A percentile compares a stretch with the other conserved stretches of the same genome.
Evolutionary conservation across 2,797 vertebrate genomes (phyloP).

Genomic region (Labeo calbasu): DNA sequence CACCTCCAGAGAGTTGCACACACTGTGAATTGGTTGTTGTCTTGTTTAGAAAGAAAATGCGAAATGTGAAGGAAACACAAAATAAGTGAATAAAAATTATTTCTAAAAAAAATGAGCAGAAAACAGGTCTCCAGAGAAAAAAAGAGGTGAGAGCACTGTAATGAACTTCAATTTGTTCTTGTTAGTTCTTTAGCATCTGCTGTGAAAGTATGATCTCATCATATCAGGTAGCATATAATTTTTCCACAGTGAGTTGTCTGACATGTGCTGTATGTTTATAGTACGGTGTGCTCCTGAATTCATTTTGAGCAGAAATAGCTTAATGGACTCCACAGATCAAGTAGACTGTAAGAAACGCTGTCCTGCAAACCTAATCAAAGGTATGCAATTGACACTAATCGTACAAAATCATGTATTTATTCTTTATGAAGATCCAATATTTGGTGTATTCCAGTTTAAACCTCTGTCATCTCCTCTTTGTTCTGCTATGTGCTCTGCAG

Average conservation of each 20-base stretch:
- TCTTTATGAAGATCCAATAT: too few relatives aligned
- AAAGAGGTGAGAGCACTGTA: constrained; percentile 29
- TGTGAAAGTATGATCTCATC: not conserved
- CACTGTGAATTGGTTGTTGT: not conserved
- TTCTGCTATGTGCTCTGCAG: too few relatives aligned
- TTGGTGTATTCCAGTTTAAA: too few relatives aligned
- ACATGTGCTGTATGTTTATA: not conserved
- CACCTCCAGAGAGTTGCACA: not conserved
- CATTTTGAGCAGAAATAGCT: not conserved
- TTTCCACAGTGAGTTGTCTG: not conserved
- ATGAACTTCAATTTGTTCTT: not conserved
- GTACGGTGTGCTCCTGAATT: not conserved
- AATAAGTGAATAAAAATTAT: not conserved
- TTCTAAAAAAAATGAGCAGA: not conserved
- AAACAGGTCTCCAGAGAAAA: not conserved
- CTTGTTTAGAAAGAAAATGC: not conserved
- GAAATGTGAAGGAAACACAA: not conserved
- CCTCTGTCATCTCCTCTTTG: too few relatives aligned
- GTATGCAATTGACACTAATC: too few relatives aligned
- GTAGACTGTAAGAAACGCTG: not conserved
- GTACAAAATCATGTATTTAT: too few relatives aligned
- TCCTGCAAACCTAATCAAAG: not conserved
- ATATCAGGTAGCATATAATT: not conserved
- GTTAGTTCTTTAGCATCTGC: not conserved
- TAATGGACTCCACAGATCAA: constrained; percentile 40